A percentile compares a stretch with the other conserved stretches of the same genome.
These are phyloP conservation scores for Colaptes auratus DNA, from an alignment of 2,113 vertebrate species.

Conservation along the genomic window DNA sequence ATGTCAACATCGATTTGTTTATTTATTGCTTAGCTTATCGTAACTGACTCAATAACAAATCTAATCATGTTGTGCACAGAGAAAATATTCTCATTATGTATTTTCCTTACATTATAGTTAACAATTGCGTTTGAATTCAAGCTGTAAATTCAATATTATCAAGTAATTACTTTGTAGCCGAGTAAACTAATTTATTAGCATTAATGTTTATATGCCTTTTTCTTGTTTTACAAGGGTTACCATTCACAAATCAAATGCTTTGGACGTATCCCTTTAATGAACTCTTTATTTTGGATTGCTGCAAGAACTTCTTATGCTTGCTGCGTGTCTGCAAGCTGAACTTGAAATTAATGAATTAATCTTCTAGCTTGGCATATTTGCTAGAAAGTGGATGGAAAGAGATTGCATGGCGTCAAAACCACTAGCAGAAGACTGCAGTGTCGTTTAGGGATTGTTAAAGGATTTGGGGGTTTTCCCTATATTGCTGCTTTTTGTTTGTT, in stretches of 20 bases:
- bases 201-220: constrained; percentile 80
- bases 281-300: constrained; percentile 78
- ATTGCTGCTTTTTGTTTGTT: fast-evolving
- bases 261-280: constrained; percentile 77
- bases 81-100: constrained; percentile 77
- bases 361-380: constrained; percentile 69
- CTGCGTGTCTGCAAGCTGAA: constrained; percentile 67
- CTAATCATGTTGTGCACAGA: constrained; percentile 75
- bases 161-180: constrained; percentile 78
- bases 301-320: constrained; percentile 69
- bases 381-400: constrained; percentile 66
- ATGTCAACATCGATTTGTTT: constrained; percentile 83
- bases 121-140: constrained; percentile 70
- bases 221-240: constrained; percentile 73
- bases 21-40: constrained; percentile 82
- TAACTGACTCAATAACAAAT: constrained; percentile 82
- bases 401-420: constrained; percentile 56
- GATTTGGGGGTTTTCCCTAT: neutral
- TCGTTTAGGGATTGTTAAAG: constrained; percentile 64
- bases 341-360: constrained; percentile 77
- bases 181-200: constrained; percentile 84
- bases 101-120: constrained; percentile 74
- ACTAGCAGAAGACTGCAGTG: constrained; percentile 41
- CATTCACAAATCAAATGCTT: constrained; percentile 79
- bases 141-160: constrained; percentile 81